Conservation (phyloP, 2,113 vertebrate genomes). For the Cercopithecus mona region DNA sequence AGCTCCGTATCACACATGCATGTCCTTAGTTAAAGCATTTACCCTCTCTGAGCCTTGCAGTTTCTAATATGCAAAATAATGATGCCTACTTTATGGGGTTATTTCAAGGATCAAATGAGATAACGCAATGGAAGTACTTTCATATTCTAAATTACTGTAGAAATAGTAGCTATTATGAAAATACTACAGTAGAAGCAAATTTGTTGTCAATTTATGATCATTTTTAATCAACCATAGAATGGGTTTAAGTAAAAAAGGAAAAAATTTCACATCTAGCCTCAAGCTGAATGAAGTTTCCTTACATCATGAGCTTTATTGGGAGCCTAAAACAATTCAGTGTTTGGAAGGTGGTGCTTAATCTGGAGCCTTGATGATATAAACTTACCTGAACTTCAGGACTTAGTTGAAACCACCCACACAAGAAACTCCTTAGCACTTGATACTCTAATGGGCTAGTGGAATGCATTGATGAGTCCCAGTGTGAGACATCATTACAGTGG, state of each 20-base stretch:
- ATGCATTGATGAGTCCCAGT: background rate
- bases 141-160: background rate
- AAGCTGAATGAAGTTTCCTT: constrained; percentile 12
- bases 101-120: background rate
- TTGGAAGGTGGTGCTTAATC: constrained; percentile 4
- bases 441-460: background rate
- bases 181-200: background rate
- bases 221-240: constrained; percentile 13
- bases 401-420: background rate
- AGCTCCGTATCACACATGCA: accelerated
- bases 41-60: background rate
- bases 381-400: constrained; percentile 31
- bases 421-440: background rate
- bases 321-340: constrained; percentile 5
- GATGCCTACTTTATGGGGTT: background rate
- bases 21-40: background rate
- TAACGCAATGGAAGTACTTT: background rate
- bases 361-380: background rate
- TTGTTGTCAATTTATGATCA: background rate
- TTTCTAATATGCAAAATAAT: background rate
- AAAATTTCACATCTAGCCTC: background rate
- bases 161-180: constrained; percentile 29
- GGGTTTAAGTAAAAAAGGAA: background rate
- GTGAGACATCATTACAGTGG: background rate
- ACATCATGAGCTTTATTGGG: background rate